Percentiles rank a stretch among this genome's conserved stretches.
phyloP scores from a whole-genome alignment of 2,113 vertebrate genomes.

The Menidia beryllina region DNA sequence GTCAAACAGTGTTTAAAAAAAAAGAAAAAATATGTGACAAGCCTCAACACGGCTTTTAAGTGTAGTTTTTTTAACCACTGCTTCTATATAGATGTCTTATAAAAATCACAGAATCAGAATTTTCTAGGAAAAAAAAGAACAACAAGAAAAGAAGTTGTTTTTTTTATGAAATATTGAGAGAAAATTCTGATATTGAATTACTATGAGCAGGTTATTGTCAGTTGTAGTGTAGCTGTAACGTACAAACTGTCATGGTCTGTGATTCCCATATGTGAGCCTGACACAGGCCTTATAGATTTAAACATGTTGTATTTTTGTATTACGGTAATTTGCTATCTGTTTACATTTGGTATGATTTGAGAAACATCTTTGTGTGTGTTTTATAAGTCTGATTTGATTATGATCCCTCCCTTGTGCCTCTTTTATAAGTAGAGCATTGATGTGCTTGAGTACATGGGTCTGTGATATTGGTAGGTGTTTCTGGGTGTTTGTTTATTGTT shows the following conservation, averaged over 20 bases:
- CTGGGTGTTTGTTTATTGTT: slow-evolving; percentile 81
- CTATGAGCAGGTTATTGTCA: slow-evolving; percentile 77
- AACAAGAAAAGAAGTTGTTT: slow-evolving; percentile 78
- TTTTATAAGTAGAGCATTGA: slow-evolving; percentile 84
- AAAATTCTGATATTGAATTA: slow-evolving; percentile 75
- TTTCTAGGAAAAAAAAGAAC: slow-evolving; percentile 82
- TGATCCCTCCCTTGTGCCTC: slow-evolving; percentile 84
- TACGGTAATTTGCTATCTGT: slow-evolving; percentile 85
- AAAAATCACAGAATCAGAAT: slow-evolving; percentile 64
- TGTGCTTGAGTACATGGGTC: slow-evolving; percentile 84
- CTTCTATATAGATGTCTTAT: slow-evolving; percentile 72
- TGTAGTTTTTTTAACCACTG: slow-evolving; percentile 60
- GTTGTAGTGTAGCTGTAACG: slow-evolving; percentile 78
- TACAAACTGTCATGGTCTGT: slow-evolving; percentile 75
- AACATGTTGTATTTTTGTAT: slow-evolving; percentile 97
- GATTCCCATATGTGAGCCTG: slow-evolving; percentile 81
- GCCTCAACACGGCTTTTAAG: slow-evolving; percentile 70
- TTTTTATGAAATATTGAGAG: slow-evolving; percentile 82
- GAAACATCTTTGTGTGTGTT: slow-evolving; percentile 81
- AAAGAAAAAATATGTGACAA: slow-evolving; percentile 54
- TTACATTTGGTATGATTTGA: slow-evolving; percentile 85
- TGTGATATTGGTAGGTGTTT: slow-evolving; percentile 79
- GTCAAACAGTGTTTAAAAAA: slow-evolving; percentile 55
- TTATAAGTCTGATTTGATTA: slow-evolving; percentile 81
- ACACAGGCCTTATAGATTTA: slow-evolving; percentile 84